Evolutionary conservation across 2,888 invertebrate species (phyloP).

Genomic region (Octonoba sinensis): DNA sequence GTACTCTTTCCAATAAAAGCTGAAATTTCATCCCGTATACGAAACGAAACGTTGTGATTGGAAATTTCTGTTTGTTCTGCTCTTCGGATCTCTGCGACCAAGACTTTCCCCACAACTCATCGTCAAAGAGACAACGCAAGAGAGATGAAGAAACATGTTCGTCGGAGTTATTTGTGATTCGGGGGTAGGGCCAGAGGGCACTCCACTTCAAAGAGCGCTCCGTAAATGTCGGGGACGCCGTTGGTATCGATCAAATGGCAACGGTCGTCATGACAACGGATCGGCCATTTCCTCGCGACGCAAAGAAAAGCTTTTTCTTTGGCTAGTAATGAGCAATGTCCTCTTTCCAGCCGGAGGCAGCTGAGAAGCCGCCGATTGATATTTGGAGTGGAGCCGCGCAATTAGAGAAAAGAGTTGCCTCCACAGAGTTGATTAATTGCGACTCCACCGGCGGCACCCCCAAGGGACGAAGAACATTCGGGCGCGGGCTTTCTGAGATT

Average conservation of each 20-base stretch:
- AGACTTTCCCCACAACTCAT: no score
- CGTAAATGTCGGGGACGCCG: constrained; percentile 60
- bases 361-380: constrained; percentile 42
- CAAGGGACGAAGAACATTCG: background rate
- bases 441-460: background rate
- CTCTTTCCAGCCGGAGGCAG: constrained; percentile 19
- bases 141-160: constrained; percentile 31
- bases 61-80: no score
- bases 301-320: constrained; percentile 59
- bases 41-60: no score
- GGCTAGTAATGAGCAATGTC: constrained; percentile 49
- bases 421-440: constrained; percentile 51
- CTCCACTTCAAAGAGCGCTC: constrained; percentile 20
- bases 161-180: constrained; percentile 55
- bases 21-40: no score
- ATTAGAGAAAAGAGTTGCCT: constrained; percentile 59
- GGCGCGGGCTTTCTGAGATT: no score
- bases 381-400: constrained; percentile 55
- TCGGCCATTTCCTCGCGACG: constrained; percentile 35
- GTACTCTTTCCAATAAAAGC: no score
- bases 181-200: constrained; percentile 17
- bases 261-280: constrained; percentile 46
- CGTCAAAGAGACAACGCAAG: constrained; percentile 1
- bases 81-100: no score
- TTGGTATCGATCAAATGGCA: constrained; percentile 57